Evolutionary conservation across 2,797 vertebrate genomes (phyloP).

Genomic region (Silurus aristotelis): DNA sequence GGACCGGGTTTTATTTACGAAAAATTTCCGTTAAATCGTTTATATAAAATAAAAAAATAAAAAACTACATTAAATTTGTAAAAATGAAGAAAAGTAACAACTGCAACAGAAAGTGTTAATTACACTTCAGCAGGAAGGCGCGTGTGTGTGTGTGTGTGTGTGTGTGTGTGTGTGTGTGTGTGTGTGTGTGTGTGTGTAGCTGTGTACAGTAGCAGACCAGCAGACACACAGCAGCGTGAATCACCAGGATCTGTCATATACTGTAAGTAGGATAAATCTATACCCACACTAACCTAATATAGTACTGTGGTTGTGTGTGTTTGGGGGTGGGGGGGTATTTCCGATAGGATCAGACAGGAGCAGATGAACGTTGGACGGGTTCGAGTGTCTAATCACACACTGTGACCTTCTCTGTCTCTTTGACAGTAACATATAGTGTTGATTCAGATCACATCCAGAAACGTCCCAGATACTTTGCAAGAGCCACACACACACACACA

Average conservation of each 20-base stretch:
- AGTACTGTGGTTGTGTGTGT: conserved; percentile 3
- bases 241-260: neutral
- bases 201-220: no score
- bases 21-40: no score
- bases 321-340: neutral
- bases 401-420: conserved; percentile 22
- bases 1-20: no score
- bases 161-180: no score
- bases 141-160: no score
- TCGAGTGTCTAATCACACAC: conserved; percentile 17
- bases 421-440: conserved; percentile 2
- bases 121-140: no score
- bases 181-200: no score
- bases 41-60: no score
- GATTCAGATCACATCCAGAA: conserved; percentile 20
- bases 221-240: neutral
- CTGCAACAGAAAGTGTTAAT: no score
- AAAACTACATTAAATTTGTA: no score
- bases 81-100: no score
- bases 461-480: conserved; percentile 11
- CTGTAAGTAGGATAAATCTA: neutral
- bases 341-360: conserved; percentile 24
- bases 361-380: conserved; percentile 13
- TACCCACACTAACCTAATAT: neutral
- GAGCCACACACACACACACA: neutral